Evolutionary conservation across 2,888 invertebrate genomes (phyloP).

Genomic region (Leptinotarsa tumamoca): DNA sequence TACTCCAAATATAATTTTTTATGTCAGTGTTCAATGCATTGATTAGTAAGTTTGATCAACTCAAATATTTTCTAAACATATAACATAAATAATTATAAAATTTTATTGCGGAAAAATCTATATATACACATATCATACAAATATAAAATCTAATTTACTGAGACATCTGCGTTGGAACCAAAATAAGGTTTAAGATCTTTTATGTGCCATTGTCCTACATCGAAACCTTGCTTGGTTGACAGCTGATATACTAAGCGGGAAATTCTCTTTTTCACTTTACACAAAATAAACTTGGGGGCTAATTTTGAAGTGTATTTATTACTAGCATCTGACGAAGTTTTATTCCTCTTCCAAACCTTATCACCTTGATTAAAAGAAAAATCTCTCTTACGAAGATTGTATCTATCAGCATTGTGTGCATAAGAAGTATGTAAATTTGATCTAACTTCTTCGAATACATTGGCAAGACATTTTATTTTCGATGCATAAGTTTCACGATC

Average conservation of each 20-base stretch:
- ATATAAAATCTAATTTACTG: neutral
- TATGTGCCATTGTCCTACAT: neutral
- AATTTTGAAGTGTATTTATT: neutral
- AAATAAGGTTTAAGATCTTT: neutral
- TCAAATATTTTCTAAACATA: neutral
- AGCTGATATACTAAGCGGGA: conserved; percentile 1
- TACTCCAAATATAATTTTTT: neutral
- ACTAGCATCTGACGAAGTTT: conserved; percentile 7
- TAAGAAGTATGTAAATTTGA: neutral
- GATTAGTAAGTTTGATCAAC: neutral
- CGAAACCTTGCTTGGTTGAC: neutral
- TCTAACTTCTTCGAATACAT: neutral
- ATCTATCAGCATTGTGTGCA: neutral
- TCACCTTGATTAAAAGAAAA: neutral
- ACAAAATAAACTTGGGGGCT: neutral
- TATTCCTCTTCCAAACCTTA: neutral
- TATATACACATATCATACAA: neutral
- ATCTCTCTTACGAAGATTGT: neutral
- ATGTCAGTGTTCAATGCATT: neutral
- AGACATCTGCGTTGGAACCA: neutral
- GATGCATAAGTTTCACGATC: neutral
- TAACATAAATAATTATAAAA: neutral
- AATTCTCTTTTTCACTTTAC: neutral
- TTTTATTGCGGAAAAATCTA: too few relatives aligned
- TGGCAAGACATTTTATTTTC: neutral